A percentile compares a stretch with the other conserved stretches of the same genome.
Evolutionary conservation across 2,888 invertebrate species (phyloP).

Genomic region (Drosophila emarginata): DNA sequence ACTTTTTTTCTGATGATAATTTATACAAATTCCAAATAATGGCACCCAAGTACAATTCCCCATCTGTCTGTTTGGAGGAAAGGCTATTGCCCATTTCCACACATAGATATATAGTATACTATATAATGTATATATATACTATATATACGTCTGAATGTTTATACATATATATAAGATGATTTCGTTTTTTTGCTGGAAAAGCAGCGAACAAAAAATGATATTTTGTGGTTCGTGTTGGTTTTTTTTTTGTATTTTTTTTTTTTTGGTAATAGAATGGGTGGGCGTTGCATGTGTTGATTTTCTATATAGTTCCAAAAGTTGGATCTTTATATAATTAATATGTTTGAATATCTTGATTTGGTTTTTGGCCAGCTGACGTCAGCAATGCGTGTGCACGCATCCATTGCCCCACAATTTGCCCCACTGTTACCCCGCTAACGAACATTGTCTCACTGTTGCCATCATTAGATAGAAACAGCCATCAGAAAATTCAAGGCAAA

Average conservation of each 20-base stretch:
- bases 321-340: constrained; percentile 16
- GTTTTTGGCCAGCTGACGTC: constrained; percentile 22
- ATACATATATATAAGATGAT: constrained; percentile 4
- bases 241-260: neutral
- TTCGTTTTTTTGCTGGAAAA: constrained; percentile 49
- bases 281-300: constrained; percentile 50
- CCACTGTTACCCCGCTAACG: neutral
- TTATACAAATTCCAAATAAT: constrained; percentile 22
- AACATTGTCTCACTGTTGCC: neutral
- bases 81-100: constrained; percentile 17
- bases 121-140: constrained; percentile 3
- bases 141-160: neutral
- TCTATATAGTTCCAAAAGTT: constrained; percentile 46
- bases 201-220: neutral
- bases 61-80: neutral
- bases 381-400: constrained; percentile 34
- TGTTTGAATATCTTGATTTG: constrained; percentile 14
- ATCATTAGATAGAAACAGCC: constrained; percentile 14
- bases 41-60: constrained; percentile 17
- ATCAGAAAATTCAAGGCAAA: constrained; percentile 62
- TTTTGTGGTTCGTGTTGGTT: constrained; percentile 18
- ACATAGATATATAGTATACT: constrained; percentile 3
- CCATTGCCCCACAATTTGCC: neutral
- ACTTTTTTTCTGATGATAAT: constrained; percentile 5
- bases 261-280: constrained; percentile 33